Base-by-base conservation (phyloP, 2,797 vertebrate genomes). In the Galaxias olidus region DNA sequence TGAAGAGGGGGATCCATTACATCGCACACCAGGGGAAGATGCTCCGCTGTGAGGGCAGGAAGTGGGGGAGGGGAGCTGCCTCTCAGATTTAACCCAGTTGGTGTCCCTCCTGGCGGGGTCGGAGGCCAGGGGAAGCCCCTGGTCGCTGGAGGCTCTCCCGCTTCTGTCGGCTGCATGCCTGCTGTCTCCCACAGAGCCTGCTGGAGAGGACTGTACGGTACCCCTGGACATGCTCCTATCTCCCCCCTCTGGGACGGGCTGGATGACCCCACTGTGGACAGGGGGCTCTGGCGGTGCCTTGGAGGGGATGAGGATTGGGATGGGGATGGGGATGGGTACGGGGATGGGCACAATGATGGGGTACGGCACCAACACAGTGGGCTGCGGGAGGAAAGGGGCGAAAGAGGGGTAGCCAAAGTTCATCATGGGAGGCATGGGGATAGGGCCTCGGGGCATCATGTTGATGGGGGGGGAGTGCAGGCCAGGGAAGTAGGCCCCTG, bases 321-420 rank as follows among this genome's bases (percentile, higher is more conserved):
- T 95, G 10, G 97, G 97, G 76, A 98, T 98, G 40, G 97, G 96
- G 78, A 98, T 96, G 51, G 97, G 97, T 47, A 99, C 93, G 0
- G 97, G 97, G 67, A 99, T 74, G 42, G 97, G 97, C 64, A 99
- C 94, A 52, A 99, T 95, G 58, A 99, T 94, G 0, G 97, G 97
- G 82, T 99, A 99, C 72, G 97, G 97, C 88, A 98, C 94, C 75
- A 99, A 84, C 69, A 99, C 84, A 64, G 95, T 98, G 0, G 96
- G 94, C 1, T 97, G 97, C 51, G 97, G 96, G 81, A 98, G 93
- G 78, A 98, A 89, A 0, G 96, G 95, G 75, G 95, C 94, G 65
- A 97, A 95, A 57, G 95, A 94, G 18, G 96, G 96, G 82, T 96
- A 89, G 68, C 95, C 95, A 63, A 93, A 97, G 87, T 97, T 98